Percentiles rank a stretch among this genome's conserved stretches.
Conservation (phyloP, 64 coral and sea anemone genomes). For the Stichodactyla mertensii region DNA sequence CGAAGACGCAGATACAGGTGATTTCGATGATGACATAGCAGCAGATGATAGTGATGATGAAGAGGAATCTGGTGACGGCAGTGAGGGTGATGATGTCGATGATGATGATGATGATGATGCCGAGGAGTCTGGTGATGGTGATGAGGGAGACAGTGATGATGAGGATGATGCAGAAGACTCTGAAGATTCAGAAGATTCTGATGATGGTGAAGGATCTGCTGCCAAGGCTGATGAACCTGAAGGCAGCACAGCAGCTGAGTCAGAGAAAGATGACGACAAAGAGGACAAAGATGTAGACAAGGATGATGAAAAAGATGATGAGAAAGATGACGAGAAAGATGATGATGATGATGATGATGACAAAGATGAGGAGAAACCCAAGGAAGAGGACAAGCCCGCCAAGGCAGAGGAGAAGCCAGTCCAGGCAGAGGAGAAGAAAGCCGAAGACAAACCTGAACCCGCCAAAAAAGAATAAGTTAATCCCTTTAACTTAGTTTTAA, state of each 20-base stretch:
- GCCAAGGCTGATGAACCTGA: conserved; percentile 8
- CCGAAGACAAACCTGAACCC: conserved; percentile 23
- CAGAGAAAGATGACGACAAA: conserved; percentile 11
- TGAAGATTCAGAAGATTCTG: conserved; percentile 31
- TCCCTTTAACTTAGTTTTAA: not conserved
- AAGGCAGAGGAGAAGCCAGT: conserved; percentile 14
- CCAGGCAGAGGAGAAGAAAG: not conserved
- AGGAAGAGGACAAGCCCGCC: conserved; percentile 11
- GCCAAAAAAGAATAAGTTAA: conserved; percentile 28
- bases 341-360: conserved; percentile 44
- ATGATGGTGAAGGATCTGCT: conserved; percentile 10
- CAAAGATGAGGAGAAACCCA: not conserved
- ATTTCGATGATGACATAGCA: conserved; percentile 46
- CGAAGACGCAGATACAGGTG: conserved; percentile 33
- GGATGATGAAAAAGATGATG: conserved; percentile 10
- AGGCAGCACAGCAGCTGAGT: not conserved
- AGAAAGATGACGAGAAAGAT: conserved; percentile 24
- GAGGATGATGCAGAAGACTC: conserved; percentile 7
- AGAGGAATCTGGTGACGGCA: conserved; percentile 3
- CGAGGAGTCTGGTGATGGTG: conserved; percentile 8
- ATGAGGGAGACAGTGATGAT: conserved; percentile 11
- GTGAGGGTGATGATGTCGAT: conserved; percentile 29
- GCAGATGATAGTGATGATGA: conserved; percentile 24
- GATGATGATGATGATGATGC: conserved; percentile 17
- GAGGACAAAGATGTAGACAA: conserved; percentile 1